Evolutionary conservation across 2,888 invertebrate species (phyloP), one percentile per base, ranked within the genome.

Genomic region (Caenorhabditis parvicauda): DNA sequence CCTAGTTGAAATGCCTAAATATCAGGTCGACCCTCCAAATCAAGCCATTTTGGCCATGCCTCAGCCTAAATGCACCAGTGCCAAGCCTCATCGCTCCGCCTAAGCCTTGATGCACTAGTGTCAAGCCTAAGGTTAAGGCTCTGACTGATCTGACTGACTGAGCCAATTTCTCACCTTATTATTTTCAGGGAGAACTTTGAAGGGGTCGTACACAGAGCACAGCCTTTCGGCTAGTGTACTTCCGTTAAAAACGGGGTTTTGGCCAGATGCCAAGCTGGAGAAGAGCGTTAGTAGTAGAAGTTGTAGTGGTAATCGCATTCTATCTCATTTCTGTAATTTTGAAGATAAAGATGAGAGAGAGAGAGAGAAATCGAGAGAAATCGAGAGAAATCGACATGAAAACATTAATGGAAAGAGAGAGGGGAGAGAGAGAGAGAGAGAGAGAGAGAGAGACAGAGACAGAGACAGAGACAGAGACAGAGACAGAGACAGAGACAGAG

Each of bases 161-260:
- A n/a, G n/a, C n/a, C 1, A 28, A 19, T 27, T 46, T 44, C 59
- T 19, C 21, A 72, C 75, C 67, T 72, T 77, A 52, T 70, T 70
- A 58, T 79, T 73, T 27, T 75, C 76, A 12, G 78, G 78, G 39
- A 78, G 54, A 24, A 78, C 77, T 51, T 76, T 78, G 69, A 78
- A 78, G 25, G 78, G 75, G 54, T 78, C 78, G 62, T 75, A 78
- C 41, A 78, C 76, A 22, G 73, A 75, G 54, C 78, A 78, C 19
- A 69, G 50, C 45, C 64, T 64, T n/a, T n/a, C n/a, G n/a, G n/a
- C n/a, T n/a, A n/a, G n/a, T n/a, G n/a, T n/a, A n/a, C n/a, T n/a
- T n/a, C n/a, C n/a, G 7, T 27, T 14, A 22, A 7, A 6, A 24
- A 7, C 19, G 43, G 9, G 28, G 41, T 14, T n/a, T 9, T n/a